Evolutionary conservation across 2,113 vertebrate species (phyloP).

Genomic region (Pyrgilauda ruficollis): DNA sequence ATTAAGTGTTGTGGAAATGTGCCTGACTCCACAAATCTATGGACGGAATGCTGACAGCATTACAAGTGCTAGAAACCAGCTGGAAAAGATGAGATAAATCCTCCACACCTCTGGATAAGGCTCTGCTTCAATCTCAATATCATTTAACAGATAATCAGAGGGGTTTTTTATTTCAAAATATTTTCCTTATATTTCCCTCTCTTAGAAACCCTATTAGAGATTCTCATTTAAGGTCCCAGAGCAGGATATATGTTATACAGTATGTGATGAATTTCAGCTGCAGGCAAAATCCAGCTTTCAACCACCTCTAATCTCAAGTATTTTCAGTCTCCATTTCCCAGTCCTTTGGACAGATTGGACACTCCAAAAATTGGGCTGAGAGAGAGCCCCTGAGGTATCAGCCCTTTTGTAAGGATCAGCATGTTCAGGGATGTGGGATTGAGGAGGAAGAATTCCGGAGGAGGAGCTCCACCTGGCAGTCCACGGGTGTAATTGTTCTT

Average conservation of each 20-base stretch:
- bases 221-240: not conserved
- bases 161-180: not conserved
- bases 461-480: not conserved
- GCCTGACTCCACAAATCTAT: not conserved
- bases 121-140: not conserved
- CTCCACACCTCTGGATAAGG: not conserved
- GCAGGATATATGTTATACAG: not conserved
- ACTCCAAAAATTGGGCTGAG: not conserved
- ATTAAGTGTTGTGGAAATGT: not conserved
- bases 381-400: not conserved
- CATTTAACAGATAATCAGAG: not conserved
- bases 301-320: not conserved
- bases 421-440: not conserved
- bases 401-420: not conserved
- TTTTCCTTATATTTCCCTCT: not conserved
- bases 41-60: not conserved
- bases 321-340: not conserved
- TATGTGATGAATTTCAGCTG: not conserved
- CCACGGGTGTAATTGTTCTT: not conserved
- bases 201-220: not conserved
- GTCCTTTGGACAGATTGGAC: rapidly evolving
- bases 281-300: not conserved
- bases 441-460: not conserved
- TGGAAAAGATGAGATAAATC: not conserved
- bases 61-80: not conserved